These are phyloP conservation scores for Penaeus japonicus DNA, from an alignment of 1,140 invertebrate species.

Conservation along the genomic window DNA sequence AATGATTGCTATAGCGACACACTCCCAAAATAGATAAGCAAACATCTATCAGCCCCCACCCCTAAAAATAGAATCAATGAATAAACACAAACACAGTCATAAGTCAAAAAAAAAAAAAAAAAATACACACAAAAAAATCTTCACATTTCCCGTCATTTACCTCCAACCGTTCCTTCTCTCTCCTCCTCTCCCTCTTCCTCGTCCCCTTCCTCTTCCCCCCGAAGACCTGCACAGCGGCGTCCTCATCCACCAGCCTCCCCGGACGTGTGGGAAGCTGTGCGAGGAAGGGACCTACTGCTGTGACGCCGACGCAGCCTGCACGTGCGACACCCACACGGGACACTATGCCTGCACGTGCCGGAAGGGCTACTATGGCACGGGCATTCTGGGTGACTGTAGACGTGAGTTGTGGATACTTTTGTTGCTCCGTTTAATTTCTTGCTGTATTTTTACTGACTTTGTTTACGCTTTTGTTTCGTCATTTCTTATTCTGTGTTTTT, in stretches of 20 bases:
- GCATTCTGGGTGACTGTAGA: constrained; percentile 70
- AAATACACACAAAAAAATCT: no score
- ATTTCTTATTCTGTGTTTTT: no score
- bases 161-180: neutral
- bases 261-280: constrained; percentile 71
- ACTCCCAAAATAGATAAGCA: no score
- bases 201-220: neutral
- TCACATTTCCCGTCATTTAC: neutral
- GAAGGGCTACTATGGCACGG: constrained; percentile 74
- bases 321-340: constrained; percentile 75
- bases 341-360: constrained; percentile 75
- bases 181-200: neutral
- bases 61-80: no score
- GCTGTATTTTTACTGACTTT: constrained; percentile 24
- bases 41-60: no score
- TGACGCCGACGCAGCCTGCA: constrained; percentile 71
- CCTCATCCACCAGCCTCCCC: constrained; percentile 67
- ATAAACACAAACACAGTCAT: no score
- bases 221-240: constrained; percentile 72
- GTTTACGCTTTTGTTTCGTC: no score
- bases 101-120: no score
- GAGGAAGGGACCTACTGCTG: constrained; percentile 67
- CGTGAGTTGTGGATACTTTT: constrained; percentile 66
- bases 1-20: no score
- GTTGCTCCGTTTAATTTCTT: constrained; percentile 22